phyloP scores from a whole-genome alignment of 2,797 vertebrate genomes.

The Merluccius polli region DNA sequence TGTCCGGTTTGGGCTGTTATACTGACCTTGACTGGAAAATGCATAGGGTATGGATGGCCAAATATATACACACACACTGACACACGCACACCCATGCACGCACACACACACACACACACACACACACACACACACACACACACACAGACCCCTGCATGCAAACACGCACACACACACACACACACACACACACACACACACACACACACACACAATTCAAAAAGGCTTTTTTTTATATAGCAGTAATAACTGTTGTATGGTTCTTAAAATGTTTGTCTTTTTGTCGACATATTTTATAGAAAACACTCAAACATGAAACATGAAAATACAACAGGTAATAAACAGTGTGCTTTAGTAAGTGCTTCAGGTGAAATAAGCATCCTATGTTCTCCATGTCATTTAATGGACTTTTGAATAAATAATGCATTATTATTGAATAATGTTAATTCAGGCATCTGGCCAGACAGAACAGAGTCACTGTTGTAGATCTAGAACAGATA shows the following conservation, averaged over 20 bases:
- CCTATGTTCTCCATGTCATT: background rate
- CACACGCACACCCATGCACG: slow-evolving; percentile 17
- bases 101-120: slow-evolving; percentile 32
- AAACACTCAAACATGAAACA: slow-evolving; percentile 63
- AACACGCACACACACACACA: slow-evolving; percentile 45
- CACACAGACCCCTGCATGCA: slow-evolving; percentile 8
- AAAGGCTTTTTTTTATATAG: slow-evolving; percentile 32
- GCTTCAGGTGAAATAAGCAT: slow-evolving; percentile 31
- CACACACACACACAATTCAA: slow-evolving; percentile 13
- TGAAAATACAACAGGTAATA: slow-evolving; percentile 66
- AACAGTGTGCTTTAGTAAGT: slow-evolving; percentile 63
- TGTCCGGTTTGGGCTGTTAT: slow-evolving; percentile 54
- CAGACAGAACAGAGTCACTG: background rate
- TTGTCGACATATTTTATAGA: slow-evolving; percentile 78
- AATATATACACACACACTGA: slow-evolving; percentile 45
- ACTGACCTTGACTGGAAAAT: slow-evolving; percentile 77
- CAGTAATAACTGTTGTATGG: slow-evolving; percentile 47
- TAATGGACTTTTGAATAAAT: background rate
- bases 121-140: slow-evolving; percentile 26
- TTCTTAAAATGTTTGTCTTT: slow-evolving; percentile 58
- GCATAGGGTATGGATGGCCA: slow-evolving; percentile 79
- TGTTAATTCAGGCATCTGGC: background rate
- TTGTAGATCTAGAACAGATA: background rate
- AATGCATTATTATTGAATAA: slow-evolving; percentile 1
- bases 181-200: slow-evolving; percentile 4